A percentile compares a stretch with the other conserved stretches of the same genome.
Evolutionary conservation across 1,140 invertebrate species (phyloP).

Genomic region (Samia ricini): DNA sequence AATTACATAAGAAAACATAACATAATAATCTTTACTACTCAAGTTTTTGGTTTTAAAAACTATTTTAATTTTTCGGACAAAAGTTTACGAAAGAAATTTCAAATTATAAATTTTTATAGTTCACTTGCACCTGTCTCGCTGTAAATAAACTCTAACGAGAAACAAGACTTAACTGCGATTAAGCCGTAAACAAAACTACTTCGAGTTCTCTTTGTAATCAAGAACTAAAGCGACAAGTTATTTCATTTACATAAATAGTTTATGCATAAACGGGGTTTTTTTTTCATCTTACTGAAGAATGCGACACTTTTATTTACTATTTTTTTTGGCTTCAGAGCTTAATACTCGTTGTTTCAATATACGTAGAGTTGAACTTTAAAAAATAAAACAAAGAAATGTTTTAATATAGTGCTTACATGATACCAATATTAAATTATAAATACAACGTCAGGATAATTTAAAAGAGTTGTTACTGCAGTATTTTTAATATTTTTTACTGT

Average conservation of each 20-base stretch:
- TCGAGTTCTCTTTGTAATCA: constrained; percentile 62
- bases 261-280: constrained; percentile 47
- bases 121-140: constrained; percentile 31
- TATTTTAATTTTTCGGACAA: not conserved
- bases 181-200: constrained; percentile 59
- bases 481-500: no score
- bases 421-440: no score
- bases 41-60: no score
- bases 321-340: constrained; percentile 17
- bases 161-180: constrained; percentile 51
- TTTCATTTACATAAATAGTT: constrained; percentile 67
- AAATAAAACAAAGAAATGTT: not conserved
- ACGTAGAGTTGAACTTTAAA: not conserved
- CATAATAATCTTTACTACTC: no score
- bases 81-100: not conserved
- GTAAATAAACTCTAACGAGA: constrained; percentile 37
- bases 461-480: no score
- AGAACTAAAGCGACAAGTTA: constrained; percentile 60
- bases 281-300: constrained; percentile 38
- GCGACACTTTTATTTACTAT: constrained; percentile 23
- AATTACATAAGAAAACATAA: no score
- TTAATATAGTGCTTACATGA: no score
- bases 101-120: constrained; percentile 15
- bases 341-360: no score
- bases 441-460: no score